These are phyloP conservation scores for Oncorhynchus keta DNA, from an alignment of 2,113 vertebrate species.

Conservation along the genomic window DNA sequence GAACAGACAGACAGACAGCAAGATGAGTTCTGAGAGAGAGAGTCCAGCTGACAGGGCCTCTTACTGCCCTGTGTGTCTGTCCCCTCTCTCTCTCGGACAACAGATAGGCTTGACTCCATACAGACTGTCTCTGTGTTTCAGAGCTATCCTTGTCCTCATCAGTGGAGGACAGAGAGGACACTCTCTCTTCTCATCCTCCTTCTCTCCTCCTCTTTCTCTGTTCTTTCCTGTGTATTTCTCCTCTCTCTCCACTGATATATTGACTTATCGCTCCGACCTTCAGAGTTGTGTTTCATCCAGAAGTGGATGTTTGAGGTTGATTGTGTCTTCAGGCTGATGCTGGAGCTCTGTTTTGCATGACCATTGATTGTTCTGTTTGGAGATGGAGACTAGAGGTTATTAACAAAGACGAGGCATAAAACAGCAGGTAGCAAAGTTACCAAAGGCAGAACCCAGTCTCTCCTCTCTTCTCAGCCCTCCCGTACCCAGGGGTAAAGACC, in stretches of 20 bases:
- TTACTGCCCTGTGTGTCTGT: background rate
- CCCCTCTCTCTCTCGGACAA: background rate
- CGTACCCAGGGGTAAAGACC: slow-evolving; percentile 87
- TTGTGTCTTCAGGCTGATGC: background rate
- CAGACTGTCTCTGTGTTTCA: background rate
- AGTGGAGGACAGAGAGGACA: background rate
- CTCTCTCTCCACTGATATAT: background rate
- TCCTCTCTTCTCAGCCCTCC: background rate
- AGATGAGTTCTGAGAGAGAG: background rate
- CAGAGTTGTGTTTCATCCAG: background rate
- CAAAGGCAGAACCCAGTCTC: background rate
- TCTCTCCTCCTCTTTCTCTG: background rate
- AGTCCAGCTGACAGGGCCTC: background rate
- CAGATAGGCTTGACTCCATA: background rate
- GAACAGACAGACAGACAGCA: background rate
- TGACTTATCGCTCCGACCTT: background rate
- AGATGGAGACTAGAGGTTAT: background rate
- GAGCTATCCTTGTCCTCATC: background rate
- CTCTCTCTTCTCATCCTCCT: background rate
- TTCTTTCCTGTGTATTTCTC: background rate
- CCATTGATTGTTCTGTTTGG: background rate
- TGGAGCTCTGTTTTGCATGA: background rate
- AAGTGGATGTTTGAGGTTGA: background rate
- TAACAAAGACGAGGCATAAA: too few species aligned
- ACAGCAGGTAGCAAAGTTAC: background rate